Evolutionary conservation across 2,797 vertebrate species (phyloP), one percentile per base, ranked within the genome.

Genomic region (Pipistrellus nathusii): DNA sequence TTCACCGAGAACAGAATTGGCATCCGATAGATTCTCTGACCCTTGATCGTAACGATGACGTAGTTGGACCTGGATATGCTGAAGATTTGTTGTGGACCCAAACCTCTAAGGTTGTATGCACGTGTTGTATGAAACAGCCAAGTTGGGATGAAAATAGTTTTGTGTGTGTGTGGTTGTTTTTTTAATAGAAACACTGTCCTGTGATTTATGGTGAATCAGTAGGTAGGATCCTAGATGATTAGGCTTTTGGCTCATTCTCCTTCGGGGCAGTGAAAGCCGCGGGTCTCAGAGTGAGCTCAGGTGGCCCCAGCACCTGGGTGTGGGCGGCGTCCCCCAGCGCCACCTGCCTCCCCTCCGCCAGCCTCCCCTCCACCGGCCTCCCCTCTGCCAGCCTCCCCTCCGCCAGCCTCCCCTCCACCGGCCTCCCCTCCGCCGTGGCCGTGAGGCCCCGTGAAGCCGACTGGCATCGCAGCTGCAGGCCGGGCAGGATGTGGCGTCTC

Each of bases 1-100:
- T 88, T 78, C 41, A 96, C 92, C 68, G 25, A 91, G 71, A 69
- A 30, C 27, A 77, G 93, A 94, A 76, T 93, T 7, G 68, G 27
- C 62, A 55, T 95, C 91, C 90, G 5, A 88, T 44, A 6, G 90
- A 69, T 21, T 32, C 8, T 32, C 91, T 90, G 6, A 21, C 94
- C 25, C 15, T 0, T 84, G 73, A 11, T 51, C 57, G 8, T 89
- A 35, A 59, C 35, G 66, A 25, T 55, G 83, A 81, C 48, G 78
- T 83, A 85, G 14, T 80, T 66, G 62, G 85, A 94, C 32, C 68
- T 4, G 1, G 62, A 68, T 62, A 87, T 77, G 77, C 62, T 15
- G 87, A 2, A 92, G 41, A 53, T 0, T 0, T 91, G 17, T 76
- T 87, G 77, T 69, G 32, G 83, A 48, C 35, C 77, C 10, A 53